These are phyloP conservation scores for Taenioides sp. DNA, from an alignment of 2,797 vertebrate genomes.

Conservation along the genomic window DNA sequence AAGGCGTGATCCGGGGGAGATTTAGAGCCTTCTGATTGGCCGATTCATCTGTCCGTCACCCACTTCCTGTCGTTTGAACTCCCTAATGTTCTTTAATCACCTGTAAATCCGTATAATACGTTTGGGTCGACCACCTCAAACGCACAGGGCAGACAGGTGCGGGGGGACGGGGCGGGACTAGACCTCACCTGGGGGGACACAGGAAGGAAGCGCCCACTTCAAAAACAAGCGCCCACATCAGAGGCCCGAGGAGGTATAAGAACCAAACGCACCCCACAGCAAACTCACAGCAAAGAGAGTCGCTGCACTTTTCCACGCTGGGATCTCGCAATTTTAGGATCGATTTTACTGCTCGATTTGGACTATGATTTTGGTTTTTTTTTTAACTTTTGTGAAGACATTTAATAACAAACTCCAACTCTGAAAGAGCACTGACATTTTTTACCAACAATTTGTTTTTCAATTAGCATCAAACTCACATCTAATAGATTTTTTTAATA, in stretches of 20 bases:
- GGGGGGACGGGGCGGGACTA: background rate
- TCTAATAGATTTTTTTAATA: too few species aligned
- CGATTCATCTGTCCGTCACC: slow-evolving; percentile 3
- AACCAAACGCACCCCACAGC: background rate
- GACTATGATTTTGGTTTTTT: background rate
- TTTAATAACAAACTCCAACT: too few species aligned
- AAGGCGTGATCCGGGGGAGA: background rate
- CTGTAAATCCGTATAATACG: background rate
- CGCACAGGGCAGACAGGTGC: background rate
- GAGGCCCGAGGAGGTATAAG: background rate
- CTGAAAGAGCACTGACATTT: too few species aligned
- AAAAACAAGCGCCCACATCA: slow-evolving; percentile 4
- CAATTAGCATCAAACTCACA: background rate
- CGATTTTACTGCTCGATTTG: background rate
- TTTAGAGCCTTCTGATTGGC: slow-evolving; percentile 1
- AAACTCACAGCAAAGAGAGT: background rate
- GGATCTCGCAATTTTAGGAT: background rate
- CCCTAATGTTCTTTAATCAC: slow-evolving; percentile 6
- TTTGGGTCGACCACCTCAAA: background rate
- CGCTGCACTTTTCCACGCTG: too few species aligned
- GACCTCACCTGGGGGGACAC: slow-evolving; percentile 2
- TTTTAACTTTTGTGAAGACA: too few species aligned
- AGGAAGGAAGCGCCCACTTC: slow-evolving; percentile 12
- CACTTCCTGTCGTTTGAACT: slow-evolving; percentile 6
- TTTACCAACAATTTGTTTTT: background rate